phyloP scores from a whole-genome alignment of 2,888 invertebrate genomes.

The Autographa pulchrina region DNA sequence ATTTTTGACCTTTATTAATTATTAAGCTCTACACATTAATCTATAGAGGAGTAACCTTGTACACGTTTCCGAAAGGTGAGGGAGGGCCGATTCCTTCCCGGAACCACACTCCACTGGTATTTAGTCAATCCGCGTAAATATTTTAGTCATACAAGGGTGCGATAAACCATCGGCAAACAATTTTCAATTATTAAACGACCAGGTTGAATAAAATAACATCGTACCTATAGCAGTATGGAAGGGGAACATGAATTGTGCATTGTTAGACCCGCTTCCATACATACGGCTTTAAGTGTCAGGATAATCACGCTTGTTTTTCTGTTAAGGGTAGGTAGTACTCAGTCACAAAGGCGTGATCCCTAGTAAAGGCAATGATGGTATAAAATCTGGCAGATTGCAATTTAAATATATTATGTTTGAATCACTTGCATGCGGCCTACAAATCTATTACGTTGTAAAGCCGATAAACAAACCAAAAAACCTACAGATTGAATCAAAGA shows the following conservation, averaged over 20 bases:
- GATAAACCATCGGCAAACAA: constrained; percentile 36
- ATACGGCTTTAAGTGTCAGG: background rate
- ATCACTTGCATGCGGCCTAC: background rate
- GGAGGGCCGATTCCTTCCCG: background rate
- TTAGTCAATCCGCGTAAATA: constrained; percentile 17
- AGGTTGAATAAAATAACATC: constrained; percentile 22
- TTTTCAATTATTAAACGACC: constrained; percentile 40
- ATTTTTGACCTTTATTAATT: too few relatives aligned
- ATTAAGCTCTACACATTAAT: too few relatives aligned
- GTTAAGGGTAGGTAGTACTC: background rate
- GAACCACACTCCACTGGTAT: constrained; percentile 14
- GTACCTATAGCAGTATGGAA: constrained; percentile 10
- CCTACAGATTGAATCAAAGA: constrained; percentile 35
- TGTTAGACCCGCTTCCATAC: background rate
- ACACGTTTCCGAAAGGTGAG: background rate
- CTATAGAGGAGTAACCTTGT: background rate
- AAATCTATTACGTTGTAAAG: constrained; percentile 6
- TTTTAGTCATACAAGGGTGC: constrained; percentile 15
- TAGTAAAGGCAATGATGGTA: background rate
- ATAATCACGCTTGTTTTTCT: constrained; percentile 1
- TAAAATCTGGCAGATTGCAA: background rate
- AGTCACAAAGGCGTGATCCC: background rate
- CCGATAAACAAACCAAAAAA: constrained; percentile 9
- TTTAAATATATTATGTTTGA: background rate
- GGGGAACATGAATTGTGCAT: constrained; percentile 24